A percentile compares a stretch with the other conserved stretches of the same genome.
Conservation (phyloP, 2,797 vertebrate genomes). For the Cygnus olor region DNA sequence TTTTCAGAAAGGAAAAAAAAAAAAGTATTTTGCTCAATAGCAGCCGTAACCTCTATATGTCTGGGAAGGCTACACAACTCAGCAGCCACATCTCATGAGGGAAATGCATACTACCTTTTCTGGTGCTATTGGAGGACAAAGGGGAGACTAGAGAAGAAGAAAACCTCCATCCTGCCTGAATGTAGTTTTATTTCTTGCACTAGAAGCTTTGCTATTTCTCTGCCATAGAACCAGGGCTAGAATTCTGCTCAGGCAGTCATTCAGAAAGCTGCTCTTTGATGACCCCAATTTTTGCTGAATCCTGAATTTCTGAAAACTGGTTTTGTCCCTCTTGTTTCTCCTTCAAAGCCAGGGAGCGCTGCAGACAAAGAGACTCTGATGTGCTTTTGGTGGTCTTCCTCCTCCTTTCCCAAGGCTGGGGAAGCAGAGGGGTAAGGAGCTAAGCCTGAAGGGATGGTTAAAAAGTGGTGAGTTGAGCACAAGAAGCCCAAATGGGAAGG, state of each 20-base stretch:
- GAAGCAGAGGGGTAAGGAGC: background rate
- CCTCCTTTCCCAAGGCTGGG: background rate
- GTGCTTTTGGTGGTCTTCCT: background rate
- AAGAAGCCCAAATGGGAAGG: background rate
- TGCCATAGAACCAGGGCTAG: background rate
- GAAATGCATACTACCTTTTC: background rate
- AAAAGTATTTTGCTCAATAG: background rate
- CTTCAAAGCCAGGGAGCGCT: background rate
- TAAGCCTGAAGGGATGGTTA: background rate
- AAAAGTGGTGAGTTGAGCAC: background rate
- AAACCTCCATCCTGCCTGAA: background rate
- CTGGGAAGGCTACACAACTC: background rate
- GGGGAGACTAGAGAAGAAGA: background rate
- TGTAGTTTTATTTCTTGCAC: constrained; percentile 1
- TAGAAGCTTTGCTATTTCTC: background rate
- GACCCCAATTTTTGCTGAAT: background rate
- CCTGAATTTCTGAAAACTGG: background rate
- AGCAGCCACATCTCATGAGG: background rate
- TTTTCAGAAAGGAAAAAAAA: background rate
- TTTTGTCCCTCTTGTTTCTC: background rate
- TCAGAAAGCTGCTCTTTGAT: background rate
- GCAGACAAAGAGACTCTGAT: background rate
- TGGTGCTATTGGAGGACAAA: background rate
- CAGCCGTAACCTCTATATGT: background rate
- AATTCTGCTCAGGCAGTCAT: background rate